Evolutionary conservation across 1,140 invertebrate species (phyloP).

Genomic region (Diabrotica undecimpunctata): DNA sequence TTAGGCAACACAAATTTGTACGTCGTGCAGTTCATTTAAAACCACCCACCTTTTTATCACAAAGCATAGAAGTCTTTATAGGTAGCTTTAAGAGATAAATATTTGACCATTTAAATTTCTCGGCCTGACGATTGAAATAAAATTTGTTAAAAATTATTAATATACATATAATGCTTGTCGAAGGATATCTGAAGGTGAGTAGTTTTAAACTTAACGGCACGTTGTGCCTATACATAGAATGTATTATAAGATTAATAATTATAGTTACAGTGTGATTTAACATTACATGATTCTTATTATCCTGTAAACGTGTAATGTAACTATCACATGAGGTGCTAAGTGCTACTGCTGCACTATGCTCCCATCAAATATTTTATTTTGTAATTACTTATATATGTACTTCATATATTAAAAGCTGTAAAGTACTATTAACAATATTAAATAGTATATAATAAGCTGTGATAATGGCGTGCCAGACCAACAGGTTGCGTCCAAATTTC

Average conservation of each 20-base stretch:
- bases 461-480: slow-evolving; percentile 35
- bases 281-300: not conserved
- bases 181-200: not conserved
- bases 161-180: not conserved
- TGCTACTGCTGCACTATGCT: slow-evolving; percentile 19
- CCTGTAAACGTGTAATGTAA: not conserved
- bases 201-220: not conserved
- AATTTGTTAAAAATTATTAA: not conserved
- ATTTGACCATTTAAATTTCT: not conserved
- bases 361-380: slow-evolving; percentile 36
- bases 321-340: slow-evolving; percentile 14
- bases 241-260: not conserved
- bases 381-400: slow-evolving; percentile 29
- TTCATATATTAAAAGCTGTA: slow-evolving; percentile 33
- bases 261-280: not conserved
- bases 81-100: not conserved
- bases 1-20: slow-evolving; percentile 17
- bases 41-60: not conserved
- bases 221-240: not conserved
- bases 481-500: slow-evolving; percentile 22
- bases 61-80: not conserved
- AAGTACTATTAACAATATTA: slow-evolving; percentile 32
- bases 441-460: slow-evolving; percentile 40
- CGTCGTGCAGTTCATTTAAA: not conserved
- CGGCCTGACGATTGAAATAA: not conserved